phyloP scores from a whole-genome alignment of 1,140 invertebrate genomes.

The Microplitis demolitor region DNA sequence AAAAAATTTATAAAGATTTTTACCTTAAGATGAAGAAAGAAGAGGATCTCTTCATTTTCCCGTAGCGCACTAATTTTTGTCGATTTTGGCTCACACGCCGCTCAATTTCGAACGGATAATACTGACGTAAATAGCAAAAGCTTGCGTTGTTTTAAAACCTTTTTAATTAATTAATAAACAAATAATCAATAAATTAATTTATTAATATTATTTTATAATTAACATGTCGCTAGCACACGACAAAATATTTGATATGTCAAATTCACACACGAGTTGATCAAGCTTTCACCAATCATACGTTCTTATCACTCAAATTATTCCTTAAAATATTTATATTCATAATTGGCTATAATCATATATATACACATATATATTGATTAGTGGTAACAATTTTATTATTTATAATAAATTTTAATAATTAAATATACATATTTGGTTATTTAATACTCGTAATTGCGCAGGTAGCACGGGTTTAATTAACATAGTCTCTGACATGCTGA shows the following conservation, averaged over 20 bases:
- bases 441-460: too few relatives aligned
- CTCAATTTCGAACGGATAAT: constrained; percentile 2
- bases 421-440: neutral
- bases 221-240: neutral
- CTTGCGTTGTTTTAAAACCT: neutral
- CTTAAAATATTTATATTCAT: neutral
- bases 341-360: neutral
- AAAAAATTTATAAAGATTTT: constrained; percentile 11
- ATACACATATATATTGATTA: neutral
- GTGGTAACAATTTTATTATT: neutral
- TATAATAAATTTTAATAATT: neutral
- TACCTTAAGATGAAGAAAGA: constrained; percentile 57
- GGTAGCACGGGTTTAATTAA: too few relatives aligned
- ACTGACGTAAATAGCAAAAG: too few relatives aligned
- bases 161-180: too few relatives aligned
- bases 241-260: constrained; percentile 16
- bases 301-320: too few relatives aligned
- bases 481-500: too few relatives aligned
- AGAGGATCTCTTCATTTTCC: constrained; percentile 56
- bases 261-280: constrained; percentile 1
- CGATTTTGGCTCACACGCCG: constrained; percentile 30
- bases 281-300: too few relatives aligned
- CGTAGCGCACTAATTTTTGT: constrained; percentile 56
- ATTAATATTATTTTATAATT: neutral
- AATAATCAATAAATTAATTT: neutral